Base-by-base conservation (phyloP, 64 coral and sea anemone species). In the Actinia tenebrosa region DNA sequence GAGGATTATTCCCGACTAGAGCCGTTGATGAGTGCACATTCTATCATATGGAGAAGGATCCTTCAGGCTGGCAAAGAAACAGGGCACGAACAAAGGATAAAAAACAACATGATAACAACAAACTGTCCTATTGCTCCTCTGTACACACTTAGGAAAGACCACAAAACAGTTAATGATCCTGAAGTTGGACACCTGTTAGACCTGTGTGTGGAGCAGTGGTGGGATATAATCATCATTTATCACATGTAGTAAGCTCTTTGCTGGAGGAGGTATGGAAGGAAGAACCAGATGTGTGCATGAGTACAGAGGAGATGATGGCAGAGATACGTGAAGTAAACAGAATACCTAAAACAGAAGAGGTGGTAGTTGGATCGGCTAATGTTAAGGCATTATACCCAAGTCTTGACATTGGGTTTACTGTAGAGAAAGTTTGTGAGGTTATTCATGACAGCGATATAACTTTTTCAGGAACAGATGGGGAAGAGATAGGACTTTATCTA, bases 331-430 rank as follows among this genome's bases (percentile, higher is more conserved):
- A 83, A 16, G 1, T 7, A n/a, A 78, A 80, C 11, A 45, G 44
- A 52, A 18, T 80, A 52, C 30, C 30, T 37, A 9, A 4, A 13
- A 80, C 9, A 71, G 30, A 88, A 13, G 37, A 45, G 25, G 22
- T 81, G 10, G 27, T 81, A 27, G 20, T 88, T 8, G 87, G 89
- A 4, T 91, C 89, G 20, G 84, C 77, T n/a, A 84, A 91, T 56
- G 89, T 91, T 2, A 91, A 91, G 27, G 84, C 84, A 3, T 20
- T 91, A 0, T 91, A 91, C 16, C 89, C 89, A 18, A 91, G 84
- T 43, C 58, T 91, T 59, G 89, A 91, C 61, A 87, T 91, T 22
- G 59, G 14, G 0, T 87, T 91, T 44, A 86, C 83, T 0, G 58
- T 91, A 14, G 72, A 86, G 19, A 86, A 86, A 53, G 84, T 80